Percentiles rank a stretch among this genome's conserved stretches.
These are phyloP conservation scores for Erithacus rubecula DNA, from an alignment of 2,797 vertebrate genomes.

Conservation along the genomic window DNA sequence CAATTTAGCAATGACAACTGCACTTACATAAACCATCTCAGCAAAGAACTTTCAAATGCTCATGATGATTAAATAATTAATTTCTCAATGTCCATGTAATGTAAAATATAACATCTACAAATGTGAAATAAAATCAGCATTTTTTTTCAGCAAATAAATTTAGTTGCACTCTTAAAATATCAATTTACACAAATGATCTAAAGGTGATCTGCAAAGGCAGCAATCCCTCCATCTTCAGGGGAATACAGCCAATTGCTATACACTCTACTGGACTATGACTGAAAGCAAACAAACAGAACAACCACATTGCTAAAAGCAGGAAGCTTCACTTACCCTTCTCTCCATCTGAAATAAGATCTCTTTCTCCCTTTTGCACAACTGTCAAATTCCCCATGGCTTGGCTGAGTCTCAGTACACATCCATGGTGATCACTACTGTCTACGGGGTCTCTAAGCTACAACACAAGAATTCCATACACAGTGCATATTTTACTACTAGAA, in stretches of 20 bases:
- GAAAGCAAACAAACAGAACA: not conserved
- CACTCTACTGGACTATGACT: not conserved
- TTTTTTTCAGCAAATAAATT: not conserved
- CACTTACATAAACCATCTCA: not conserved
- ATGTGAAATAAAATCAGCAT: not conserved
- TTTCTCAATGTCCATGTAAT: not conserved
- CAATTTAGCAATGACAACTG: not conserved
- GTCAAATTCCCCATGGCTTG: constrained; percentile 93
- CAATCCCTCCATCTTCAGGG: not conserved
- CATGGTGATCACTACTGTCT: constrained; percentile 81
- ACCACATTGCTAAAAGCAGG: not conserved
- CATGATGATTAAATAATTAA: not conserved
- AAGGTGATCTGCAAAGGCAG: not conserved
- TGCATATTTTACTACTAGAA: constrained; percentile 12
- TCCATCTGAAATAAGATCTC: constrained; percentile 92
- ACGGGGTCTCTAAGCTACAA: constrained; percentile 84
- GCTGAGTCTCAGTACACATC: constrained; percentile 87
- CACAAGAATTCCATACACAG: constrained; percentile 37
- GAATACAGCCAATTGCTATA: not conserved
- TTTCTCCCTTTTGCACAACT: constrained; percentile 91
- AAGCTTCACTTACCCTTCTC: constrained; percentile 82
- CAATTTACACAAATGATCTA: not conserved
- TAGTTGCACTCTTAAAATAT: not conserved
- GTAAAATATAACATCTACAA: not conserved
- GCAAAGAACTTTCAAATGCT: not conserved